A percentile compares a stretch with the other conserved stretches of the same genome.
Conservation (phyloP, 2,113 vertebrate species). For the Zosterops pallidus region DNA sequence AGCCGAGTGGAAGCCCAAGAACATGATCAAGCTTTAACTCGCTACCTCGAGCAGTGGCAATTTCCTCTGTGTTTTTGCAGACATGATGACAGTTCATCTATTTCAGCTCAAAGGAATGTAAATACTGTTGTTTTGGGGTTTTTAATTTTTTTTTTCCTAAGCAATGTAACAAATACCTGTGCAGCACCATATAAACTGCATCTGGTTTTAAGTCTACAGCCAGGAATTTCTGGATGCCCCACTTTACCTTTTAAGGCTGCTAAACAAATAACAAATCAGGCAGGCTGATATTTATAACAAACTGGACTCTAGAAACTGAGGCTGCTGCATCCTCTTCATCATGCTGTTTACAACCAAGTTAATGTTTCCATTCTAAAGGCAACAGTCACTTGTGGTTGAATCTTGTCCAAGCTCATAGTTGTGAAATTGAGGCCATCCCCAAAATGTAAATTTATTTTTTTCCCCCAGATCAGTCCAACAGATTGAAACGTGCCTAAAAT, state of each 20-base stretch:
- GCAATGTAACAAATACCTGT: background rate
- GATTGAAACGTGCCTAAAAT: slow-evolving; percentile 24
- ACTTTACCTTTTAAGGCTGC: slow-evolving; percentile 10
- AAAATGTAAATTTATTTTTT: background rate
- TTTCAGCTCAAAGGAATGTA: slow-evolving; percentile 25
- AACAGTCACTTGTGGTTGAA: background rate
- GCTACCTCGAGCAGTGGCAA: background rate
- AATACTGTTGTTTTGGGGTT: background rate
- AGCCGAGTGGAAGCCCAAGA: background rate
- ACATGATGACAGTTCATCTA: background rate
- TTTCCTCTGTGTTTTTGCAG: slow-evolving; percentile 40
- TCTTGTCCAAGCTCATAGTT: background rate
- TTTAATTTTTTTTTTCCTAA: background rate
- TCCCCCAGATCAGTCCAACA: background rate
- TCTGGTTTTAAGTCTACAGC: background rate
- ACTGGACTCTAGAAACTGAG: background rate
- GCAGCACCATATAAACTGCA: background rate
- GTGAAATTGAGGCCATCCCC: background rate
- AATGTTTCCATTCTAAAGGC: slow-evolving; percentile 14
- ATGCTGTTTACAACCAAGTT: slow-evolving; percentile 8
- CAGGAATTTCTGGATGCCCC: background rate
- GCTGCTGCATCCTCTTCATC: background rate
- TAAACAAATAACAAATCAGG: background rate
- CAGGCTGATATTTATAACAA: background rate
- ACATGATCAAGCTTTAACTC: background rate